Base-by-base conservation (phyloP, 2,797 vertebrate genomes). In the Danio aesculapii region DNA sequence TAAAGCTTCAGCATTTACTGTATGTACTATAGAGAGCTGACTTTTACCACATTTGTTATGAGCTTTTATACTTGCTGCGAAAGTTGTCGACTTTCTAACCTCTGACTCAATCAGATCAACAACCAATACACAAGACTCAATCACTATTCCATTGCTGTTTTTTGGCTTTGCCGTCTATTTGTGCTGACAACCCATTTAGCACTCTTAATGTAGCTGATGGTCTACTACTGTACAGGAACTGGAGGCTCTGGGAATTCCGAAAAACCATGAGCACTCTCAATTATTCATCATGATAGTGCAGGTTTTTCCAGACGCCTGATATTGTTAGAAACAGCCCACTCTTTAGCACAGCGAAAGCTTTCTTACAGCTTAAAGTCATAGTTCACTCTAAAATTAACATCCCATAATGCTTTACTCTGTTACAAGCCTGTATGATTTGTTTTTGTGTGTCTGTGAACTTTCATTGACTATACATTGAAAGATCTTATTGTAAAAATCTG, bases 241-340 rank as follows among this genome's bases (percentile, higher is more conserved):
- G 0, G 19, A 55, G 39, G 14, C 9, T 68, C 47, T 66, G n/a
- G 50, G 12, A 82, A 64, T 69, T 44, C 64, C 12, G 1, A 11
- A 69, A 63, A 76, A 76, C 57, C 30, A 67, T 6, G 11, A 21
- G 9, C 6, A 2, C 39, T n/a, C 52, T 71, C 62, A 64, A 72
- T 84, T 76, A 80, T 81, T 80, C 41, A 71, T 80, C 62, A 75
- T 63, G 30, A 6, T 63, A 49, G 17, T 52, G 17, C 10, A 72
- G 52, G 52, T 30, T 17, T 84, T 70, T 71, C 41, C 13, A 50
- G 66, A 58, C 6, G 53, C 49, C 62, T 61, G 55, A 49, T 80
- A 49, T 63, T 63, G 58, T 71, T 68, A 61, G 75, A 68, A 63
- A 52, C 46, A 50, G 8, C 21, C 39, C 19, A 39, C 9, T 47